A percentile compares a stretch with the other conserved stretches of the same genome.
phyloP scores from a whole-genome alignment of 2,113 vertebrate species.

The Andinoacara biseriatus region DNA sequence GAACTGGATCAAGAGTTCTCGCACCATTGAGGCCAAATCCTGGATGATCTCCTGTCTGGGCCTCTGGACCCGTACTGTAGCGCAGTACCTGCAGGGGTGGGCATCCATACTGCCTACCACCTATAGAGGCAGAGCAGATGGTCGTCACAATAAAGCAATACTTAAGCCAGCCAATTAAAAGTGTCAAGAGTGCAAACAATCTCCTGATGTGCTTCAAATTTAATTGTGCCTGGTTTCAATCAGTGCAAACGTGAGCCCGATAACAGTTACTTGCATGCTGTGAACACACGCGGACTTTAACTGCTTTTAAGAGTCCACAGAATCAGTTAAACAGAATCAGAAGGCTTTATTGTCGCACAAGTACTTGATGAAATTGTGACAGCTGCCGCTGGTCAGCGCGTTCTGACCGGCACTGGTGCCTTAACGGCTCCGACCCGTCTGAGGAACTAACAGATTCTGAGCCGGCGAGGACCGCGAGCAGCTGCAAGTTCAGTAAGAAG shows the following conservation, averaged over 20 bases:
- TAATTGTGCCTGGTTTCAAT: background rate
- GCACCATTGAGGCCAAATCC: constrained; percentile 95
- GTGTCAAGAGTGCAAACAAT: background rate
- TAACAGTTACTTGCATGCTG: no score
- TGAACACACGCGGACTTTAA: background rate
- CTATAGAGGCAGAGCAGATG: constrained; percentile 61
- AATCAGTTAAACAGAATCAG: background rate
- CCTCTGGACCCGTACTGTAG: constrained; percentile 94
- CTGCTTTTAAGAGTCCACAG: no score
- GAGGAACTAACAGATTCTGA: background rate
- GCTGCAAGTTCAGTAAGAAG: no score
- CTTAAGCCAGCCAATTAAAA: background rate
- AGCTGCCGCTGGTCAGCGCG: no score
- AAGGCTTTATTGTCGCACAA: no score
- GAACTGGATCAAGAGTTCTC: constrained; percentile 97
- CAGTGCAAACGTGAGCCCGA: background rate
- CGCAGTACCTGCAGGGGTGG: constrained; percentile 96
- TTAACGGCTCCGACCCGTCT: background rate
- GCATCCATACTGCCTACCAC: constrained; percentile 99
- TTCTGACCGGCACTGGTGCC: no score
- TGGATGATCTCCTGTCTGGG: constrained; percentile 97
- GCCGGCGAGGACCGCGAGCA: background rate
- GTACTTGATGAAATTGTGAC: no score
- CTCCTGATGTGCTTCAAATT: background rate
- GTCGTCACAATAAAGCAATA: background rate